Conservation (phyloP, 2,113 vertebrate genomes). For the Misgurnus anguillicaudatus region DNA sequence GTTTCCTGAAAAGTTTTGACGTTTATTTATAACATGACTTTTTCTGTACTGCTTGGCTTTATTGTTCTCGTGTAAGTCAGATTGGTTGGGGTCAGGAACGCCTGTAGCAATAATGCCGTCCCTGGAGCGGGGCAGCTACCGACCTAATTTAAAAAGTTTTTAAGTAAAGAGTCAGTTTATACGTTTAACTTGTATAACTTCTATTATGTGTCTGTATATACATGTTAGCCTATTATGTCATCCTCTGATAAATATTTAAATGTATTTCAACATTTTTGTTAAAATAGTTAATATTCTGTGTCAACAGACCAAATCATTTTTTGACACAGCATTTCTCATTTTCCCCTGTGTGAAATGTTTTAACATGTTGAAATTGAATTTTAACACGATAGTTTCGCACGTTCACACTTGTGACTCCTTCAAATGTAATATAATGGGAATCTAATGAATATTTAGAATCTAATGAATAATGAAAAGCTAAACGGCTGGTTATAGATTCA, state of each 20-base stretch:
- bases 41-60: conserved; percentile 19
- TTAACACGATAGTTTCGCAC: background rate
- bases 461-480: background rate
- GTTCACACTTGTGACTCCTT: background rate
- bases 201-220: too few species aligned
- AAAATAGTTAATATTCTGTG: background rate
- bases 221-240: background rate
- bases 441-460: conserved; percentile 1
- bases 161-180: background rate
- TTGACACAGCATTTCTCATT: background rate
- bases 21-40: conserved; percentile 54
- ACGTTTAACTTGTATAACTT: background rate
- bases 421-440: background rate
- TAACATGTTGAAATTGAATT: background rate
- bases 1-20: conserved; percentile 48
- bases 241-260: too few species aligned
- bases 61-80: conserved; percentile 50
- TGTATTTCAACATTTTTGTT: background rate
- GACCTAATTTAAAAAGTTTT: conserved; percentile 36
- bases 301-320: too few species aligned
- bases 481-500: background rate
- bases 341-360: background rate
- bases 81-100: conserved; percentile 37
- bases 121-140: conserved; percentile 11
- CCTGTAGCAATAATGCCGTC: conserved; percentile 41